Conservation (phyloP, 2,113 vertebrate genomes). For the Trochalopteron elliotii region DNA sequence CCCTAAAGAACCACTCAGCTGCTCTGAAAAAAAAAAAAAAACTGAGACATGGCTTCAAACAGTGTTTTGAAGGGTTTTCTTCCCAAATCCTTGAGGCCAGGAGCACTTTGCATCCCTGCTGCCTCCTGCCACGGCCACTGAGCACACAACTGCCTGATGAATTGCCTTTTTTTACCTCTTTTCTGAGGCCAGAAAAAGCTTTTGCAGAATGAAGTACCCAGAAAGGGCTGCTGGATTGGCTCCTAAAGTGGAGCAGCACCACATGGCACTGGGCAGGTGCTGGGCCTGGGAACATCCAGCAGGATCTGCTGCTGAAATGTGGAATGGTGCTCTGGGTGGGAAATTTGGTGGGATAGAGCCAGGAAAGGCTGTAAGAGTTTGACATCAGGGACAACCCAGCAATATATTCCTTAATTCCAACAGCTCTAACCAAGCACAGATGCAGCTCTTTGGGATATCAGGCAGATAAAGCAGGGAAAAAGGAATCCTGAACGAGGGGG, state of each 20-base stretch:
- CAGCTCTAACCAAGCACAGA: not conserved
- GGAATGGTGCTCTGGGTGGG: not conserved
- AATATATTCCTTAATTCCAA: not conserved
- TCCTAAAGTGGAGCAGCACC: not conserved
- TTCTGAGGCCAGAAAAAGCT: not conserved
- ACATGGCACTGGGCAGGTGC: not conserved
- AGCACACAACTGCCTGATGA: not conserved
- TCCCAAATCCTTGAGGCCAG: not conserved
- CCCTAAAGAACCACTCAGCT: constrained; percentile 47
- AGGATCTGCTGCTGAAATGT: not conserved
- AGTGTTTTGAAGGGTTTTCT: not conserved
- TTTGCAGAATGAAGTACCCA: not conserved
- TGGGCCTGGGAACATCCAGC: not conserved
- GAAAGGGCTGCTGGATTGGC: not conserved
- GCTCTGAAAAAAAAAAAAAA: not conserved
- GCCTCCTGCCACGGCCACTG: not conserved
- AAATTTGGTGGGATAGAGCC: not conserved
- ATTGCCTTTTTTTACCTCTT: not conserved
- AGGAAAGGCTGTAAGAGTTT: not conserved
- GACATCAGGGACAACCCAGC: not conserved
- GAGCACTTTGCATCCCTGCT: not conserved
- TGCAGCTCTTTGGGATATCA: not conserved
- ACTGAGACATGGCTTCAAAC: not conserved
- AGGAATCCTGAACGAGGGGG: not conserved
- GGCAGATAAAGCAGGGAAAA: not conserved